Evolutionary conservation across 2,888 invertebrate species (phyloP), one percentile per base, ranked within the genome.

Genomic region (Leptopilina drosophilae): DNA sequence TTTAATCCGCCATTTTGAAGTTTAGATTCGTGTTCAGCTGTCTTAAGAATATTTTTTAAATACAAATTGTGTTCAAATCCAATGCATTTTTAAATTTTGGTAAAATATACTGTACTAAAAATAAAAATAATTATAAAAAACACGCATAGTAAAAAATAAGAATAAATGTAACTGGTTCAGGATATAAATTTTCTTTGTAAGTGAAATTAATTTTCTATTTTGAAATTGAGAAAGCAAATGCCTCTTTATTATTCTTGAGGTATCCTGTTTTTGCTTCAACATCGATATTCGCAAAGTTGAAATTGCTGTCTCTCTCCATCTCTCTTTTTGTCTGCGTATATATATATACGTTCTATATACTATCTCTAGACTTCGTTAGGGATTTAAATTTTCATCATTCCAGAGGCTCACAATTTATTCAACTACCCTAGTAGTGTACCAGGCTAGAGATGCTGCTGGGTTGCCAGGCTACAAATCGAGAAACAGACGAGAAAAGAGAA

Each of bases 321-420:
- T 33, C 33, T 33, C 33, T 33, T 33, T 33, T 33, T 62, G 1
- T 1, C 49, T 9, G 49, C 11, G 11, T n/a, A 20, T 20, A 20
- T 49, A 49, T 49, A 49, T 8, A 11, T 49, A 46, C 9, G 9
- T 46, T 7, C 46, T 46, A 49, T 49, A 20, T 6, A 67, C 15
- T 20, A 46, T 67, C 9, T 15, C 20, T 49, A 11, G 67, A 20
- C 67, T 46, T 49, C 11, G 12, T 69, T 53, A 53, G 49, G 42
- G 69, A 69, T 69, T 69, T 69, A 53, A 69, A 69, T 49, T 69
- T 53, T 26, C 14, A 46, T 5, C 67, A 67, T 20, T 67, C 67
- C 49, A 69, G 6, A 20, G 26, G 49, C 20, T 69, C 6, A 49
- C 49, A 20, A 49, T 69, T 69, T 69, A 69, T 69, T 69, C 69